These are phyloP conservation scores for Diplogasteroides magnus DNA, from an alignment of 1,140 invertebrate species.

Conservation along the genomic window DNA sequence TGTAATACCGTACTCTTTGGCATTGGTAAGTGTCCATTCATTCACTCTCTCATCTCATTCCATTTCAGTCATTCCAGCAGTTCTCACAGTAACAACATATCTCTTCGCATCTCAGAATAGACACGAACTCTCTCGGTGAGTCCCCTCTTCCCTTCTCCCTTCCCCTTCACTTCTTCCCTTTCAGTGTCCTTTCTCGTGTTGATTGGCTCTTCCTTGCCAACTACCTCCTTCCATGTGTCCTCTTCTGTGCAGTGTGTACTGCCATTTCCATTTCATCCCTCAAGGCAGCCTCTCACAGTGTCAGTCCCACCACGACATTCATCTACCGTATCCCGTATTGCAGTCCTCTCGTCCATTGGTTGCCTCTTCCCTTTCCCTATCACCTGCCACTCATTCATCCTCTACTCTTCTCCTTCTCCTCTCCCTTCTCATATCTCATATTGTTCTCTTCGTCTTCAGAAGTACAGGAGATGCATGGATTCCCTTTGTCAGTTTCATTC, in stretches of 20 bases:
- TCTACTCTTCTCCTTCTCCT: constrained; percentile 23
- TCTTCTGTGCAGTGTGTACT: constrained; percentile 20
- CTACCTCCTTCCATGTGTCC: constrained; percentile 19
- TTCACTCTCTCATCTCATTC: background rate
- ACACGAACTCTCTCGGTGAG: constrained; percentile 10
- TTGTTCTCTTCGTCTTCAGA: constrained; percentile 12
- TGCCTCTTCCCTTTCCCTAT: constrained; percentile 3
- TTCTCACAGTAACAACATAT: constrained; percentile 22
- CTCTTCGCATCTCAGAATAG: constrained; percentile 10
- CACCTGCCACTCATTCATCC: constrained; percentile 8
- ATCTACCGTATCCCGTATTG: background rate
- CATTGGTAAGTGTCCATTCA: background rate
- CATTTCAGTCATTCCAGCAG: constrained; percentile 18
- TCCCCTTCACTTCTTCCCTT: constrained; percentile 1
- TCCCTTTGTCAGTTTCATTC: background rate
- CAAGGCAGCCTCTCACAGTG: background rate
- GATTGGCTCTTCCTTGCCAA: constrained; percentile 28
- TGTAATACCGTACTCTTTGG: background rate
- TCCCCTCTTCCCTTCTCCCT: constrained; percentile 10
- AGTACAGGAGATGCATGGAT: background rate
- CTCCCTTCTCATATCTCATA: constrained; percentile 15
- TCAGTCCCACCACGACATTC: background rate
- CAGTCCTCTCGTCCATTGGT: background rate
- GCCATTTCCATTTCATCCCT: constrained; percentile 17
- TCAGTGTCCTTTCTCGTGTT: constrained; percentile 6